Evolutionary conservation across 2,888 invertebrate genomes (phyloP).

Genomic region (Latrodectus hesperus): DNA sequence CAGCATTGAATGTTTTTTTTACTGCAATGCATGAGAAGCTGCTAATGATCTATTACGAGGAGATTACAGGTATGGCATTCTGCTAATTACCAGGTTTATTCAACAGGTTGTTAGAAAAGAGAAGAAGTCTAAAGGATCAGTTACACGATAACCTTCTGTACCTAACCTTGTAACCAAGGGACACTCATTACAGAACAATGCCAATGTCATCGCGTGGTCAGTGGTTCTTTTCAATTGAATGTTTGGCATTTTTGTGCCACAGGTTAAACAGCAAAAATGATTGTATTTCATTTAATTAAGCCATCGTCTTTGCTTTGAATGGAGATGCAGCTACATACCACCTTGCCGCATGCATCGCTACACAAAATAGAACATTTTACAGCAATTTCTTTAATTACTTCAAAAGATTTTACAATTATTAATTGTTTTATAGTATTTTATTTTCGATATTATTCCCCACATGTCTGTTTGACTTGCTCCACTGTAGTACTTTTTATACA

Average conservation of each 20-base stretch:
- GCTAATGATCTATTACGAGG: slow-evolving; percentile 12
- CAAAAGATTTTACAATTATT: too few species aligned
- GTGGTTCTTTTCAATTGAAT: background rate
- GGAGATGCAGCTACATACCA: background rate
- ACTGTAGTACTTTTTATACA: too few species aligned
- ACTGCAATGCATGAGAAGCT: background rate
- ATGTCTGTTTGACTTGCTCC: too few species aligned
- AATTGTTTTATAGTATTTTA: too few species aligned
- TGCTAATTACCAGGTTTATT: slow-evolving; percentile 15
- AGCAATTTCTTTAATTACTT: too few species aligned
- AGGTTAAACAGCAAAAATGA: background rate
- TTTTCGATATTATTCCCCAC: too few species aligned
- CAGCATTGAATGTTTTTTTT: too few species aligned
- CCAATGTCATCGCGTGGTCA: background rate
- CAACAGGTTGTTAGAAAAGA: background rate
- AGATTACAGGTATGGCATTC: slow-evolving; percentile 16
- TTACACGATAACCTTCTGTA: slow-evolving; percentile 26
- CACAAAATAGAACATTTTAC: too few species aligned
- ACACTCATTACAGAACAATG: background rate
- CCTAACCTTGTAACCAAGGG: slow-evolving; percentile 24
- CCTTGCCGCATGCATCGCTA: too few species aligned
- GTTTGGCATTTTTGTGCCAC: background rate
- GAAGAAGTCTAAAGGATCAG: slow-evolving; percentile 33
- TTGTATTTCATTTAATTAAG: background rate
- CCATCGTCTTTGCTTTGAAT: background rate